phyloP scores from a whole-genome alignment of 2,113 vertebrate species.

The Syngnathus scovelli region DNA sequence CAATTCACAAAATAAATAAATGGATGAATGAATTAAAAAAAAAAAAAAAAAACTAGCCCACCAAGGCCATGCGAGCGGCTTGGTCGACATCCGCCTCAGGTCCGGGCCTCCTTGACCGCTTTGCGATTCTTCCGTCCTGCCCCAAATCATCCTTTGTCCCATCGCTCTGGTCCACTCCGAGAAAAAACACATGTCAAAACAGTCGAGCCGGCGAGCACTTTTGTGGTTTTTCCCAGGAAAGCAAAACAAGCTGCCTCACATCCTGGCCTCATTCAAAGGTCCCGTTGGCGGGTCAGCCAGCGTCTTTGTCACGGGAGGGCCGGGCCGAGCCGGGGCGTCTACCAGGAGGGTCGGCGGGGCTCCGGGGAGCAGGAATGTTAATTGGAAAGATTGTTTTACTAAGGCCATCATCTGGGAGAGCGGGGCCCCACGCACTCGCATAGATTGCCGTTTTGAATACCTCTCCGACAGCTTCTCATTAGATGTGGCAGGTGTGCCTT shows the following conservation, averaged over 20 bases:
- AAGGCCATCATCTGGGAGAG: conserved; percentile 62
- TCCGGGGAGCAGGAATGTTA: conserved; percentile 70
- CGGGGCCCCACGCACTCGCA: conserved; percentile 57
- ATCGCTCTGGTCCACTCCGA: background rate
- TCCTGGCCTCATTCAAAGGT: conserved; percentile 22
- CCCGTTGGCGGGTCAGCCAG: conserved; percentile 29
- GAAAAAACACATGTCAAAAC: conserved; percentile 32
- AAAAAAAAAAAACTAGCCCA: conserved; percentile 4
- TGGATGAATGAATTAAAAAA: too few relatives aligned
- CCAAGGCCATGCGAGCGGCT: conserved; percentile 26
- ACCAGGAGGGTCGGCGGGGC: conserved; percentile 23
- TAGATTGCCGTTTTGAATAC: conserved; percentile 34
- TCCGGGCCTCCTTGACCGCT: conserved; percentile 9
- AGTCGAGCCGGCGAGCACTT: conserved; percentile 9
- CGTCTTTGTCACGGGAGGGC: conserved; percentile 46
- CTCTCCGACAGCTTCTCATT: background rate
- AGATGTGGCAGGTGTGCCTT: background rate
- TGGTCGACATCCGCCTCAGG: conserved; percentile 26
- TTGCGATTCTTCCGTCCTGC: background rate
- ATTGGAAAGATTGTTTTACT: conserved; percentile 76
- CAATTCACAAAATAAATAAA: too few relatives aligned
- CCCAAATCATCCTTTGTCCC: conserved; percentile 16
- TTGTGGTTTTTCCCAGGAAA: conserved; percentile 19
- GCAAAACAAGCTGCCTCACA: conserved; percentile 50
- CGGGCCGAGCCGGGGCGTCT: conserved; percentile 17